A percentile compares a stretch with the other conserved stretches of the same genome.
Evolutionary conservation across 2,888 invertebrate species (phyloP).

Genomic region (Leptopterna dolabrata): DNA sequence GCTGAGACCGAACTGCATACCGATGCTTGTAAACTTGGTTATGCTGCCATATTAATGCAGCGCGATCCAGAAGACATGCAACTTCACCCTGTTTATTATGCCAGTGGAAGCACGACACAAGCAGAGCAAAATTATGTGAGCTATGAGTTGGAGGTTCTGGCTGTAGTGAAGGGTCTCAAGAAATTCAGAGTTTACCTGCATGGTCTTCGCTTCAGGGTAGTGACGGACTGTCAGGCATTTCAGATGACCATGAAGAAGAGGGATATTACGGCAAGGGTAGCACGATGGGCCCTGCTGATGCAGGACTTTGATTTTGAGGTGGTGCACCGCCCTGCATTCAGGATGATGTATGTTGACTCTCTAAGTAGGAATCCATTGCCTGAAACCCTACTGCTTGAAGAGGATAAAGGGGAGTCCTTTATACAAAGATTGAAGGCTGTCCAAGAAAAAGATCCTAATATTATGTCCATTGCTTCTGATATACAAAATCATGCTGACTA

Average conservation of each 20-base stretch:
- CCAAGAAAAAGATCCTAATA: neutral
- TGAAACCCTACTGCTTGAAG: neutral
- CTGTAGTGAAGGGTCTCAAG: neutral
- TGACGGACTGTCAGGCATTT: too few species aligned
- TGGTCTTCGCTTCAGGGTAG: slow-evolving; percentile 64
- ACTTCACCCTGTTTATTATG: slow-evolving; percentile 65
- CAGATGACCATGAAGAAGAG: slow-evolving; percentile 65
- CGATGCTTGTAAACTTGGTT: neutral
- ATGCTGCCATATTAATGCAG: slow-evolving; percentile 59
- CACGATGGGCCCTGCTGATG: slow-evolving; percentile 64
- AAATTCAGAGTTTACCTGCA: slow-evolving; percentile 64
- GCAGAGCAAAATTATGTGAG: slow-evolving; percentile 65
- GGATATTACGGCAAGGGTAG: slow-evolving; percentile 62
- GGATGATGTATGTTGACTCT: slow-evolving; percentile 64
- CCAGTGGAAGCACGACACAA: slow-evolving; percentile 64
- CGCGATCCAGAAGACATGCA: slow-evolving; percentile 56
- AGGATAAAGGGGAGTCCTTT: neutral
- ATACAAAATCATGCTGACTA: neutral
- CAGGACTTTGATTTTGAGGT: slow-evolving; percentile 64
- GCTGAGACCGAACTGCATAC: neutral
- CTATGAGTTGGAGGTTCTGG: slow-evolving; percentile 64
- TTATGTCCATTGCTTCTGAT: too few species aligned
- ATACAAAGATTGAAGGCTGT: neutral
- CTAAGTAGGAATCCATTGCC: slow-evolving; percentile 62
- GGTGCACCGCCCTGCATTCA: slow-evolving; percentile 65